Evolutionary conservation across 2,113 vertebrate species (phyloP), one percentile per base, ranked within the genome.

Genomic region (Falco punctatus): DNA sequence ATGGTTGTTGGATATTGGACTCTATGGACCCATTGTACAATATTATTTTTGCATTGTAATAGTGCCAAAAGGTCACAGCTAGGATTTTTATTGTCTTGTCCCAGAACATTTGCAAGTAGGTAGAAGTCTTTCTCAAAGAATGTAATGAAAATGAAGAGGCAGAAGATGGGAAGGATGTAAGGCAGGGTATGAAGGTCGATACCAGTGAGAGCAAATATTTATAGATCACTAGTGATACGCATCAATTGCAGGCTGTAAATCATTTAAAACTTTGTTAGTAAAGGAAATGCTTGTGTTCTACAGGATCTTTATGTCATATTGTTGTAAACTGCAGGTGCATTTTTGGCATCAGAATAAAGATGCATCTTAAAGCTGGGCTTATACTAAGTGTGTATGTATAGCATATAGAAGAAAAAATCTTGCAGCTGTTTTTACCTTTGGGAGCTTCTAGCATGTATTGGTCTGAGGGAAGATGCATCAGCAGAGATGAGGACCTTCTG

Each of bases 311-410:
- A 52, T 54, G 57, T 59, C 9, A 5, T 48, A 38, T 38, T 77
- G 28, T 48, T 81, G 38, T 54, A 54, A 90, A 55, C 22, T 84
- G 44, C 16, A 90, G 59, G 72, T 69, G 17, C 23, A 32, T 78
- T 86, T 93, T 57, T 92, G 78, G 55, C 26, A 26, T 33, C 59
- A 66, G 51, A 85, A 52, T 57, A 78, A 84, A 90, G 54, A 20
- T 87, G 54, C 21, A 42, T n/a, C 69, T 94, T 32, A 75, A 70
- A 90, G 40, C 33, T 81, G 59, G 30, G 28, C 52, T 74, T 78
- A 66, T 62, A 44, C 17, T 16, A 48, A 40, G 33, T 26, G 8
- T 57, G 8, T 19, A 17, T 23, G 23, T 14, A 59, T 62, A 80
- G 32, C 17, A 11, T 24, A 32, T 8, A 22, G 42, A 89, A 70